Base-by-base conservation (phyloP, 2,888 invertebrate species). In the Venustoraphidia nigricollis region DNA sequence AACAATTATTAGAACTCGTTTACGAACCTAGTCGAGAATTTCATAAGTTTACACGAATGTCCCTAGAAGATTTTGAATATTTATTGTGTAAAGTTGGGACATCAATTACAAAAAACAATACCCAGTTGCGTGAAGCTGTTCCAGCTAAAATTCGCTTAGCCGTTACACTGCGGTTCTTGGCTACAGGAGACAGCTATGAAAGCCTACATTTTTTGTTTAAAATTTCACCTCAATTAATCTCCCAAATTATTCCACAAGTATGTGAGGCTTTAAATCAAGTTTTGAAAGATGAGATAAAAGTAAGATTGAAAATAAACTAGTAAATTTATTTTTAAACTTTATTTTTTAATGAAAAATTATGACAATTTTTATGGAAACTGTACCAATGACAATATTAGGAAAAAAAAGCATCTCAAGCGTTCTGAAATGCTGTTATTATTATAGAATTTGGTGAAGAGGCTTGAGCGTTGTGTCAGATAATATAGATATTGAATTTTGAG, bases 61-160 rank as follows among this genome's bases (percentile, higher is more conserved):
- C 52, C 34, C 54, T 43, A 50, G 34, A 50, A 42, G 59, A 60
- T 53, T 60, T 60, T 56, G 57, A 58, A 45, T 51, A 52, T 54
- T 55, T 61, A 44, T 51, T 59, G 43, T 40, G 49, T 8, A 58
- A 57, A 56, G 55, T 58, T 55, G 53, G 56, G 51, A 57, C 56
- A 9, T 53, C 59, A 34, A 58, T 60, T 47, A 54, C 55, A n/a
- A 59, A 59, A 52, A 53, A 58, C 47, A 57, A 59, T 51, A 59
- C 59, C 41, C 50, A 57, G 48, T 52, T 50, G 35, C 49, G 52
- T 40, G 44, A 51, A 47, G 46, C 52, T 36, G 55, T 60, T 48
- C 54, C 58, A 45, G 55, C 56, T 2, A 57, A 59, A 56, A 53
- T 51, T 50, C 58, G 60, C 50, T 52, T 61, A 44, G 51, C 51